phyloP scores from a whole-genome alignment of 2,797 vertebrate species.

The Propithecus perrieri region DNA sequence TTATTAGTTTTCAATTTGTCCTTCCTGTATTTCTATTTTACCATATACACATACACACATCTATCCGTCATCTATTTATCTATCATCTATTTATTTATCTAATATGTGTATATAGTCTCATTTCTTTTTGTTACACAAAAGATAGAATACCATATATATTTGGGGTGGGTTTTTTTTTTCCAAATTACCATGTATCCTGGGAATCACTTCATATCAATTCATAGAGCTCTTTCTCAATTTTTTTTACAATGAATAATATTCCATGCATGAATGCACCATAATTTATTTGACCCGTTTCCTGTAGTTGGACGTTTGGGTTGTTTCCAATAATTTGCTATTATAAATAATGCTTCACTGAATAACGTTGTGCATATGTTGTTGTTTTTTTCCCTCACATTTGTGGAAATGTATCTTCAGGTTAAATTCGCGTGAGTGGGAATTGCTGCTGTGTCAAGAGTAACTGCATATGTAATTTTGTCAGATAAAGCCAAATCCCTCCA shows the following conservation, averaged over 20 bases:
- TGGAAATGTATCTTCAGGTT: neutral
- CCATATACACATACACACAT: neutral
- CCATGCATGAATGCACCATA: neutral
- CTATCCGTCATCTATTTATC: neutral
- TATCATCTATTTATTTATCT: neutral
- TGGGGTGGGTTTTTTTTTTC: neutral
- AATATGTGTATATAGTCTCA: neutral
- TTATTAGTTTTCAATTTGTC: neutral
- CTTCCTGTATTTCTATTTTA: neutral
- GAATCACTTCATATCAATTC: neutral
- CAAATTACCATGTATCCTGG: neutral
- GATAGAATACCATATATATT: neutral
- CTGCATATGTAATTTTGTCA: neutral
- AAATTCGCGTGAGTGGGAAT: neutral
- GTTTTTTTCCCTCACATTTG: neutral
- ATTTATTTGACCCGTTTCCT: neutral
- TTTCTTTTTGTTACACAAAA: conserved; percentile 3
- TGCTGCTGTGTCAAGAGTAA: neutral
- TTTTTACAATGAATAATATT: neutral
- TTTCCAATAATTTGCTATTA: conserved; percentile 6
- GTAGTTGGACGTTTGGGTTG: neutral
- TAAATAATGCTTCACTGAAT: neutral
- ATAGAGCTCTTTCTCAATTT: neutral
- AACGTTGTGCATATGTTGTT: neutral
- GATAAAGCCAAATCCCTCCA: neutral